These are phyloP conservation scores for Protosalanx chinensis DNA, from an alignment of 2,797 vertebrate species.

Conservation along the genomic window DNA sequence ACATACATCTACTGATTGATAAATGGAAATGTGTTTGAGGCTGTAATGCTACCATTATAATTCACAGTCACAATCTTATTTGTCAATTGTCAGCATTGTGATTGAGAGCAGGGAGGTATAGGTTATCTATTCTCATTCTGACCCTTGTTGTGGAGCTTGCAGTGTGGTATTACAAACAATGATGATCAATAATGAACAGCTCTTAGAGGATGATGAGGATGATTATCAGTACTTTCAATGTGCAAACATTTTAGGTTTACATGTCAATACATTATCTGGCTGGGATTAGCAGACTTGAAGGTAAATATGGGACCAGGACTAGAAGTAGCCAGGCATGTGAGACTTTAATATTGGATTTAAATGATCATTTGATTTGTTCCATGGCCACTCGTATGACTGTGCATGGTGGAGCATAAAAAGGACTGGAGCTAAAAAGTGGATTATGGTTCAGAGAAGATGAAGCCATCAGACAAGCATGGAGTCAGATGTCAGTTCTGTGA, in stretches of 20 bases:
- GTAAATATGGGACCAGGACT: no score
- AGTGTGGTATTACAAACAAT: not conserved
- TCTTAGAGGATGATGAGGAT: not conserved
- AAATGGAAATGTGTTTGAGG: constrained; percentile 13
- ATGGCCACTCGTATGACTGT: not conserved
- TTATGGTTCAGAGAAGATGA: constrained; percentile 25
- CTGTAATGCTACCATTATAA: constrained; percentile 30
- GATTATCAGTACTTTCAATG: not conserved
- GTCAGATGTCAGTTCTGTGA: constrained; percentile 45
- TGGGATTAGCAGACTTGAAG: no score
- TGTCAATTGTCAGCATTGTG: not conserved
- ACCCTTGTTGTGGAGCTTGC: not conserved
- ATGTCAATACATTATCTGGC: no score
- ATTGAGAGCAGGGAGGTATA: not conserved
- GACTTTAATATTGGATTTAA: no score
- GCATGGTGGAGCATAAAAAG: not conserved
- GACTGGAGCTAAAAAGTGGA: not conserved
- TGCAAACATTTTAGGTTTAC: no score
- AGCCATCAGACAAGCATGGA: constrained; percentile 43
- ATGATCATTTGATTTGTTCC: no score
- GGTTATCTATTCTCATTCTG: not conserved
- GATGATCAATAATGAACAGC: not conserved
- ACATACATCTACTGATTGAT: no score
- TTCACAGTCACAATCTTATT: constrained; percentile 34
- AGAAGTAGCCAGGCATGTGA: no score